Base-by-base conservation (phyloP, 1,140 invertebrate species). In the Zophobas morio region DNA sequence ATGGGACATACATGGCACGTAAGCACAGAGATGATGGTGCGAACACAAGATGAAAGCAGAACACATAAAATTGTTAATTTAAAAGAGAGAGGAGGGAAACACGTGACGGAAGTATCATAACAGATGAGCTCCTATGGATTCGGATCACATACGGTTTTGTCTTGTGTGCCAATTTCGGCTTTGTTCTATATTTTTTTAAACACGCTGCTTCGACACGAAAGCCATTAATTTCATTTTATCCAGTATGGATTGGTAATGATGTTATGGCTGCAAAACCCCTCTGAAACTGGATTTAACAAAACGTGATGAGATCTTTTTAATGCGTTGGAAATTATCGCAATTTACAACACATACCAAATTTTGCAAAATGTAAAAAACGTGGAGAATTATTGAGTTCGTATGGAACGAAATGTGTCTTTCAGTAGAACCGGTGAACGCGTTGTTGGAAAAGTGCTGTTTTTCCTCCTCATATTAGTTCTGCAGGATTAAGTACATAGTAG, bases 171-270 rank as follows among this genome's bases (percentile, higher is more conserved):
- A 46, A 46, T 46, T 20, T 20, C 3, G 8, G 42, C 8, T 46
- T 46, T 46, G 8, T 46, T 46, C 8, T 46, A 46, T 46, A 4
- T 46, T 46, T 46, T 46, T 46, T 46, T 46, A 46, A 46, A 35
- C 33, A 54, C 53, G 35, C 53, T 54, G 6, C 20, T 34, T 54
- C 35, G 53, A 32, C 32, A 33, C 53, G 35, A 54, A 54, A 34
- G 53, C 53, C 53, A 54, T 54, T 54, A 34, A 34, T 54, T 54
- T 54, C 53, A 34, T 54, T 54, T 54, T 54, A 33, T 5, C 20
- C 53, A 54, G 35, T 34, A 54, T 54, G 53, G 33, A 33, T 54
- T 54, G 53, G 4, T 54, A 54, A 54, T 54, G 53, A 54, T 54
- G 33, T 54, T 54, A 54, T 54, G 33, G 53, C 53, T 34, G 53